Base-by-base conservation (phyloP, 2,797 vertebrate genomes). In the Phrynocephalus forsythii region DNA sequence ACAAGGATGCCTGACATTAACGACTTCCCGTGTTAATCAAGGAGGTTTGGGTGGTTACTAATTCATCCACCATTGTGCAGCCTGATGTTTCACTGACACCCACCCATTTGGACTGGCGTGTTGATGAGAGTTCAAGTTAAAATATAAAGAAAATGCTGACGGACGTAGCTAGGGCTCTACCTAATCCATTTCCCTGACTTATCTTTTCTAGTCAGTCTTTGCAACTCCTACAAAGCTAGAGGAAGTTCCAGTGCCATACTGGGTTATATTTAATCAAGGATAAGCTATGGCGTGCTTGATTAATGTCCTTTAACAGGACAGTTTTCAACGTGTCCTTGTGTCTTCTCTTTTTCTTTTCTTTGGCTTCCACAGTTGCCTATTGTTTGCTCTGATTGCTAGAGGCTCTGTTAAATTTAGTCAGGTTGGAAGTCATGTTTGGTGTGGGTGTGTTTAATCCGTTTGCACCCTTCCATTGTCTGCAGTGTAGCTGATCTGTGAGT, bases 291-390 rank as follows among this genome's bases (percentile, higher is more conserved):
- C 22, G 7, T 38, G 20, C 89, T 26, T 92, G 38, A 44, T 90
- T 90, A 89, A 69, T 90, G 83, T 50, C 71, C 30, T 83, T 88
- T 88, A 75, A 80, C 82, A 91, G 93, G 24, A 44, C 92, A 80
- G 86, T 2, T 89, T 87, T 93, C 3, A 85, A 63, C 86, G 3
- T 84, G 48, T 92, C 63, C 38, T 87, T 92, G 38, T 82, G 91
- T 88, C 89, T 67, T 71, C 38, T 48, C 26, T 18, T 6, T 48
- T 78, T 90, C 72, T 7, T 83, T 88, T 81, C 77, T 78, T 77
- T 48, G 87, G 38, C 44, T 85, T 92, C 79, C 79, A 85, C 48
- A 75, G 26, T 79, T 86, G 30, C 50, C 63, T 83, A 1, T 56
- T 87, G 6, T 90, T 88, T 90, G 87, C 56, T 91, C 3, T 1